Percentiles rank a stretch among this genome's conserved stretches.
Evolutionary conservation across 30 jellyfish, hydroid and myxozoan genomes (phyloP).

Genomic region (Aurelia aurita): DNA sequence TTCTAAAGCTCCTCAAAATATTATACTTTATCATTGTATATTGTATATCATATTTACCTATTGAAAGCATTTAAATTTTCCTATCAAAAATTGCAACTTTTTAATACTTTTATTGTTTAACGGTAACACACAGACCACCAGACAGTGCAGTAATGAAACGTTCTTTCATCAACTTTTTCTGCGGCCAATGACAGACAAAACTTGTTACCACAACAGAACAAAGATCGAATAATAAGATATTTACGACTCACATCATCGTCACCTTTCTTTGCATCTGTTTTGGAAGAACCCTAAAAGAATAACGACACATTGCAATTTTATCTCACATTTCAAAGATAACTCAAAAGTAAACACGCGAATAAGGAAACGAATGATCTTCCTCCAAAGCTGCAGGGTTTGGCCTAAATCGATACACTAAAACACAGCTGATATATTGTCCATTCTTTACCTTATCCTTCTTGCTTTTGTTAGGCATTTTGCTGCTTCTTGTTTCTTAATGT

Average conservation of each 20-base stretch:
- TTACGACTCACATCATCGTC: constrained; percentile 61
- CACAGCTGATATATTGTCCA: neutral
- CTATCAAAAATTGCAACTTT: too few species aligned
- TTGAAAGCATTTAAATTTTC: too few species aligned
- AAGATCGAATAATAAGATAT: neutral
- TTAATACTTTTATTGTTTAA: too few species aligned
- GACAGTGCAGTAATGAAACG: too few species aligned
- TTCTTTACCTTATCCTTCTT: constrained; percentile 93
- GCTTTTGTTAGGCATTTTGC: constrained; percentile 90
- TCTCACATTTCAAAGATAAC: too few species aligned
- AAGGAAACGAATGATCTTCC: neutral
- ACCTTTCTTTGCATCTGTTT: constrained; percentile 61
- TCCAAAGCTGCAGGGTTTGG: neutral
- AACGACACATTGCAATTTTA: too few species aligned
- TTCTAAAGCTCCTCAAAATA: too few species aligned
- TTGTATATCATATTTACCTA: too few species aligned
- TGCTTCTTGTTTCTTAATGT: constrained; percentile 1
- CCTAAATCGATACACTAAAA: neutral
- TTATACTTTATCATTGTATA: too few species aligned
- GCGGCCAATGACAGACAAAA: neutral
- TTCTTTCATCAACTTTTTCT: too few species aligned
- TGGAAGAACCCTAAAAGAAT: constrained; percentile 47
- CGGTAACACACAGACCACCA: too few species aligned
- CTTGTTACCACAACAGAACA: neutral
- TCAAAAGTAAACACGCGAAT: neutral